Evolutionary conservation across 2,888 invertebrate species (phyloP).

Genomic region (Drosophila aldrichi): DNA sequence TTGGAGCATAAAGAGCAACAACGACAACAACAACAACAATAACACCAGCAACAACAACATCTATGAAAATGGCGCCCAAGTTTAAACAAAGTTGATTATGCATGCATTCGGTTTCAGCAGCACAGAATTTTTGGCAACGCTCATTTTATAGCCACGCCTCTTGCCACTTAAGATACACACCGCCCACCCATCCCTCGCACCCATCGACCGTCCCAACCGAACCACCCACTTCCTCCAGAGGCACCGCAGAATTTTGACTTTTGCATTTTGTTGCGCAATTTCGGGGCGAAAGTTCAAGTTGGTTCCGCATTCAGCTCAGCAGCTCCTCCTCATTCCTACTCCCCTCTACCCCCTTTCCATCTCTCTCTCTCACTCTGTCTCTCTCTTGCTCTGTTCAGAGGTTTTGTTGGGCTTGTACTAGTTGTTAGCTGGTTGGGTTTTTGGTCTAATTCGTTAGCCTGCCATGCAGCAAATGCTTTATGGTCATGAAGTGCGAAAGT

Average conservation of each 20-base stretch:
- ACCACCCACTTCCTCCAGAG: constrained; percentile 23
- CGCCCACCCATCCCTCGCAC: neutral
- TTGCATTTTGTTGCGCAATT: constrained; percentile 81
- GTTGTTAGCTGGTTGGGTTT: constrained; percentile 45
- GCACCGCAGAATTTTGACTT: constrained; percentile 71
- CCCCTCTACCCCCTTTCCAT: neutral
- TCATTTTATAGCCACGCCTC: constrained; percentile 72
- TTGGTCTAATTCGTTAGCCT: constrained; percentile 72
- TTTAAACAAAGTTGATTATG: constrained; percentile 82
- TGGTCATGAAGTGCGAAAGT: constrained; percentile 80
- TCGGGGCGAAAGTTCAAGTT: constrained; percentile 75
- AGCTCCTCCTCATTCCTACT: too few species aligned
- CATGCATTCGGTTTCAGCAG: constrained; percentile 80
- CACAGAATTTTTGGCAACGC: constrained; percentile 71
- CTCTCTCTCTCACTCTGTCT: constrained; percentile 8
- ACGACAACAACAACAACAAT: too few species aligned
- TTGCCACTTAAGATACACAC: neutral
- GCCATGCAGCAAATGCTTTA: constrained; percentile 71
- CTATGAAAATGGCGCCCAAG: constrained; percentile 67
- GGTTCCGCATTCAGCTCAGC: too few species aligned
- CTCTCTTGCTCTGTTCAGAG: constrained; percentile 25
- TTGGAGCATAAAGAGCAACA: constrained; percentile 70
- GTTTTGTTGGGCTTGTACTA: constrained; percentile 39
- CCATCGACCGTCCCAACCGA: neutral
- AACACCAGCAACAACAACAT: constrained; percentile 39